Base-by-base conservation (phyloP, 2,113 vertebrate species). In the Suncus etruscus region DNA sequence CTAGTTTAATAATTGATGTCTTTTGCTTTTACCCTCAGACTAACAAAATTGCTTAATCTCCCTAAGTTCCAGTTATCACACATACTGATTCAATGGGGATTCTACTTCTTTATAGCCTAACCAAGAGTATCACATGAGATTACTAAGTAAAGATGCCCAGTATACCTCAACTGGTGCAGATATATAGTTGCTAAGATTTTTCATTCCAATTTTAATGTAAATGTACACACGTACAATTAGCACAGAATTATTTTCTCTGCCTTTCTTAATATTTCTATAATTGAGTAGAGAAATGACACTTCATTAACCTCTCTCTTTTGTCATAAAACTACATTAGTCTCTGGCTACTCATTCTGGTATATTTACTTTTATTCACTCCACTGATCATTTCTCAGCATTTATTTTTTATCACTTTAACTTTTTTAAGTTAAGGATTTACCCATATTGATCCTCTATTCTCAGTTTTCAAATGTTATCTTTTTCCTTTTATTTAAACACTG, bases 321-420 rank as follows among this genome's bases (percentile, higher is more conserved):
- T 70, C 18, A 22, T 74, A 58, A 85, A 39, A 81, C 27, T 85
- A 32, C n/a, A 22, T 5, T 78, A 15, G 18, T 2, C 18, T 76
- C 10, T n/a, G 7, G 12, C 31, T 3, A 63, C 1, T 5, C 2
- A 54, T 3, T 32, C 11, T 51, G 8, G 8, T 54, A 2, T 0
- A 45, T 54, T 72, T 47, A 5, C 12, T 6, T 58, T 61, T 61
- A 61, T 22, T 22, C 18, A 61, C 58, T 61, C 58, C 58, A 15
- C 4, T 61, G 58, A 4, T 61, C 58, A 61, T 22, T 61, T 61
- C 58, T 61, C 18, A 61, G 58, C 39, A 61, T 61, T 20, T 61
- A 20, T 22, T 39, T 22, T 61, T 20, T 61, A 61, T 16, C 16
- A 61, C 1, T 61, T 61, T 22, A 61, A 61, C 58, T 61, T 61